Evolutionary conservation across 1,140 invertebrate species (phyloP).

Genomic region (Melipona quadrifasciata): DNA sequence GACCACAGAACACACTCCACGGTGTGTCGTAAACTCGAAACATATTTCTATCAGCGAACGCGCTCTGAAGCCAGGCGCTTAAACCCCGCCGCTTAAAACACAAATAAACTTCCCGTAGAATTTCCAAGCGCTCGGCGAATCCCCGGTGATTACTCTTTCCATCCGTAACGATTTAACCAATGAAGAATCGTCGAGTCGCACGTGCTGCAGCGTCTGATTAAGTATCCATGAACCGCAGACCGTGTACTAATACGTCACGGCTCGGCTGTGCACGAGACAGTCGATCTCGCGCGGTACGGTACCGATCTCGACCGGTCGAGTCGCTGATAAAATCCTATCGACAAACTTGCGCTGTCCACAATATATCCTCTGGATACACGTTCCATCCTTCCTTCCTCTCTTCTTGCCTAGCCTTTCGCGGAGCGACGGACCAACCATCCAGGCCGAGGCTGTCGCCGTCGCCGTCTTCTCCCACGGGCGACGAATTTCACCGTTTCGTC

Average conservation of each 20-base stretch:
- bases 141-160: background rate
- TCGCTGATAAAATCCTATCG: slow-evolving; percentile 42
- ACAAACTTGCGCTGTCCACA: slow-evolving; percentile 8
- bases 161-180: background rate
- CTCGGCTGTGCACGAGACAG: background rate
- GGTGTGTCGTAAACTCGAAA: background rate
- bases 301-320: slow-evolving; percentile 16
- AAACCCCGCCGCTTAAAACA: background rate
- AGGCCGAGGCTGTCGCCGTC: background rate
- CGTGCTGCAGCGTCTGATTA: slow-evolving; percentile 22
- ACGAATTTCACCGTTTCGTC: background rate
- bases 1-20: background rate
- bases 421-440: background rate
- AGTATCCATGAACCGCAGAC: slow-evolving; percentile 42
- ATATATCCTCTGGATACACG: slow-evolving; percentile 17
- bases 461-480: slow-evolving; percentile 24
- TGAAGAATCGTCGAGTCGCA: background rate
- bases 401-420: background rate
- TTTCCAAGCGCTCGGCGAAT: background rate
- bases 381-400: background rate
- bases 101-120: background rate
- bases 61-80: background rate
- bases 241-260: slow-evolving; percentile 46
- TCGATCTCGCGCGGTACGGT: slow-evolving; percentile 21
- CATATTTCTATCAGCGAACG: background rate